Evolutionary conservation across 53 echinoderm and acorn worm species (phyloP).

Genomic region (Mesocentrotus franciscanus): DNA sequence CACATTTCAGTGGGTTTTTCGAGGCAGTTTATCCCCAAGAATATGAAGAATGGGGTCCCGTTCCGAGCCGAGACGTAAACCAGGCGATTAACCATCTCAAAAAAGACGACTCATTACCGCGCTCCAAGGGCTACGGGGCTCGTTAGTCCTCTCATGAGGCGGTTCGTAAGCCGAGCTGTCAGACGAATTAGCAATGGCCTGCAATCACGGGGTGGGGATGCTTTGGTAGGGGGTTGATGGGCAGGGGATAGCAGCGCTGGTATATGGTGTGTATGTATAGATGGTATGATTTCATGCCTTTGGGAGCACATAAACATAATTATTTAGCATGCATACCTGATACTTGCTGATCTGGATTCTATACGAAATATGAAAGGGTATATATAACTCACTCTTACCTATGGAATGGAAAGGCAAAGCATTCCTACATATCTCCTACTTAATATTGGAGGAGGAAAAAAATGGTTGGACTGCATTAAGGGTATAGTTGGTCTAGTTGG

Average conservation of each 20-base stretch:
- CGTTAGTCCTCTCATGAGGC: conserved; percentile 50
- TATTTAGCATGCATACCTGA: neutral
- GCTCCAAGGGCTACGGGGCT: conserved; percentile 46
- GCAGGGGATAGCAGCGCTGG: neutral
- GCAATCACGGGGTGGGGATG: conserved; percentile 34
- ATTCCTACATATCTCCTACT: no score
- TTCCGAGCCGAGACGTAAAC: conserved; percentile 13
- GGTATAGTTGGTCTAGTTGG: no score
- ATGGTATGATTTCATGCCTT: neutral
- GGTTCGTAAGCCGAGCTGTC: conserved; percentile 30
- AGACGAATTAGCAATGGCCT: conserved; percentile 30
- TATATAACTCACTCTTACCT: no score
- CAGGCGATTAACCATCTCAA: conserved; percentile 42
- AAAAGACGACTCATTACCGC: conserved; percentile 50
- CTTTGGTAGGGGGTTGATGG: neutral
- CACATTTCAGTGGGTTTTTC: conserved; percentile 37
- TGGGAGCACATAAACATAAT: neutral
- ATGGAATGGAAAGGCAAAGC: no score
- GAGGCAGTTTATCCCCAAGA: neutral
- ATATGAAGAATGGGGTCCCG: neutral
- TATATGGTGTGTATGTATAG: neutral
- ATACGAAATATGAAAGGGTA: no score
- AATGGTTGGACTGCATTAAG: no score
- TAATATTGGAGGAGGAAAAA: no score
- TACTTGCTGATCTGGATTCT: neutral